A percentile compares a stretch with the other conserved stretches of the same genome.
Conservation (phyloP, 2,888 invertebrate genomes). For the Psylliodes chrysocephalus region DNA sequence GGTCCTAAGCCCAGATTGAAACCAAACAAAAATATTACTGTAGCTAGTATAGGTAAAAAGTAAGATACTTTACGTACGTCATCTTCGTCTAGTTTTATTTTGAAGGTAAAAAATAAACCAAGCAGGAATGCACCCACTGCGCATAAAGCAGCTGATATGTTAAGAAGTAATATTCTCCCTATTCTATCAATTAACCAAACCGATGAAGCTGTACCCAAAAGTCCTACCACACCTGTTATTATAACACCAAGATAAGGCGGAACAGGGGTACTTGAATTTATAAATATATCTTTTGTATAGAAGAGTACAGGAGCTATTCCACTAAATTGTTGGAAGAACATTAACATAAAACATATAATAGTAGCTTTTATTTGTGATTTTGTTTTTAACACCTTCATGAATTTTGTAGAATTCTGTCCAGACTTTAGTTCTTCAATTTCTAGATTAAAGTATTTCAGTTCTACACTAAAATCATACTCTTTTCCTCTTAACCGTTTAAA, state of each 20-base stretch:
- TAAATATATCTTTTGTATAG: conserved; percentile 79
- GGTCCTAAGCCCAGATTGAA: conserved; percentile 88
- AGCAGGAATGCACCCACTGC: neutral
- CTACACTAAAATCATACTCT: conserved; percentile 73
- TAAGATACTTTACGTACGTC: conserved; percentile 44
- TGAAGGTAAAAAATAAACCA: conserved; percentile 1
- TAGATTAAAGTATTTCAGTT: conserved; percentile 63
- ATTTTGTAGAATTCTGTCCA: conserved; percentile 66
- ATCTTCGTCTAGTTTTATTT: conserved; percentile 1
- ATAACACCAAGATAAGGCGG: conserved; percentile 61
- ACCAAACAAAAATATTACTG: conserved; percentile 82
- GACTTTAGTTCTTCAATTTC: conserved; percentile 64
- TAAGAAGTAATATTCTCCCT: conserved; percentile 71
- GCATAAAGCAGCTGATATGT: neutral
- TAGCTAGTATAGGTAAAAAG: conserved; percentile 79
- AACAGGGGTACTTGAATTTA: conserved; percentile 69
- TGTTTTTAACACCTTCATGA: conserved; percentile 69
- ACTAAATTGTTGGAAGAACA: conserved; percentile 89
- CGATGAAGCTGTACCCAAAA: conserved; percentile 78
- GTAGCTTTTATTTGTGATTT: conserved; percentile 74
- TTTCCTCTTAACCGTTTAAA: conserved; percentile 78
- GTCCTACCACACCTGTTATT: conserved; percentile 80
- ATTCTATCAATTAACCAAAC: conserved; percentile 81
- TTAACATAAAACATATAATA: conserved; percentile 78
- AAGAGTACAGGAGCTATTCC: conserved; percentile 87